Evolutionary conservation across 1,140 invertebrate species (phyloP).

Genomic region (Orius laevigatus): DNA sequence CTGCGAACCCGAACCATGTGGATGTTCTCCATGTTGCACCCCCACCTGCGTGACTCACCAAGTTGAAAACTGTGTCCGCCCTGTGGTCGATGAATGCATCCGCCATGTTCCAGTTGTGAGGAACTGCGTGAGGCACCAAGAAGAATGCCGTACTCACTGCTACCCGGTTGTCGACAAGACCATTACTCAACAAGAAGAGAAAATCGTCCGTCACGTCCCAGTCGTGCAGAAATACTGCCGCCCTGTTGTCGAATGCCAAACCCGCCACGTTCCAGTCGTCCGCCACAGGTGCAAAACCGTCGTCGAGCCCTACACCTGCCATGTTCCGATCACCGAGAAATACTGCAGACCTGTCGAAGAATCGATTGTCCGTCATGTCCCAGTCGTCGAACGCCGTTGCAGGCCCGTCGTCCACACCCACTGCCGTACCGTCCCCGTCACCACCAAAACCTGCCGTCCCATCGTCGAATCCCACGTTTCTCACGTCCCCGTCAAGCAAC

Average conservation of each 20-base stretch:
- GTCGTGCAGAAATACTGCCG: background rate
- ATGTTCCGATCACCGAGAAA: constrained; percentile 2
- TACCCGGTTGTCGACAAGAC: too few species aligned
- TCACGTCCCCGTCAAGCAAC: constrained; percentile 2
- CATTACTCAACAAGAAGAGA: too few species aligned
- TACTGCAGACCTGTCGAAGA: constrained; percentile 1
- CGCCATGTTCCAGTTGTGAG: too few species aligned
- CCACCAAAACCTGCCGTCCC: background rate
- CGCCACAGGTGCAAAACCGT: background rate
- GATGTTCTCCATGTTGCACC: too few species aligned
- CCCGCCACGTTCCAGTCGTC: constrained; percentile 3
- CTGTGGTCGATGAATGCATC: too few species aligned
- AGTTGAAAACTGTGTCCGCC: too few species aligned
- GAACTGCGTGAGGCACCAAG: too few species aligned
- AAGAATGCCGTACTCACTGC: too few species aligned
- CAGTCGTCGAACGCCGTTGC: background rate
- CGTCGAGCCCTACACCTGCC: constrained; percentile 7
- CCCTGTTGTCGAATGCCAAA: constrained; percentile 7
- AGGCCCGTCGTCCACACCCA: background rate
- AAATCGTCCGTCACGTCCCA: too few species aligned
- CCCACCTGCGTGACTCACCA: too few species aligned
- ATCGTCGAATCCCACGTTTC: constrained; percentile 1
- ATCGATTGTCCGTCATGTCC: background rate
- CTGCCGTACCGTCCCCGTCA: constrained; percentile 3
- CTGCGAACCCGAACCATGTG: too few species aligned